Percentiles rank a stretch among this genome's conserved stretches.
These are phyloP conservation scores for Aurelia sp. DNA, from an alignment of 30 jellyfish, hydroid and myxozoan genomes.

Conservation along the genomic window DNA sequence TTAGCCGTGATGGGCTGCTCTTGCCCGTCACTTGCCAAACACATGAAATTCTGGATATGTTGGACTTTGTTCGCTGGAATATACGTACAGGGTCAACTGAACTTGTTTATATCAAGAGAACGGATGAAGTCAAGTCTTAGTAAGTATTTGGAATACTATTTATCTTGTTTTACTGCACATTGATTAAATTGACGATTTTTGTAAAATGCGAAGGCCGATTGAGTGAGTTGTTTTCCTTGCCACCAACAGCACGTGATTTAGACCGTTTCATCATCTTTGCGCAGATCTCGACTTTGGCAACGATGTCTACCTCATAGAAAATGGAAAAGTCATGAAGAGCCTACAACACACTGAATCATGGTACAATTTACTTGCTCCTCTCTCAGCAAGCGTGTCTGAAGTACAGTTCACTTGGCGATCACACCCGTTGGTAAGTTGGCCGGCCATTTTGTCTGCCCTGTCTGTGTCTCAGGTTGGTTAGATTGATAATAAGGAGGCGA, in stretches of 20 bases:
- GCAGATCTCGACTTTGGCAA: constrained; percentile 87
- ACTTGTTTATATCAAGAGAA: constrained; percentile 63
- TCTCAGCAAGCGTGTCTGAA: constrained; percentile 48
- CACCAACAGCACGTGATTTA: constrained; percentile 73
- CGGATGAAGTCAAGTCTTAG: constrained; percentile 68
- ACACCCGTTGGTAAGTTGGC: constrained; percentile 76
- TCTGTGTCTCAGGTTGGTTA: too few relatives aligned
- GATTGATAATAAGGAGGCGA: too few relatives aligned
- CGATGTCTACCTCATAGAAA: constrained; percentile 65
- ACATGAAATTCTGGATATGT: constrained; percentile 31
- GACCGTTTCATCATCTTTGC: constrained; percentile 40
- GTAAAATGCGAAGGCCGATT: constrained; percentile 20
- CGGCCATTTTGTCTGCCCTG: constrained; percentile 16
- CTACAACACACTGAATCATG: constrained; percentile 49
- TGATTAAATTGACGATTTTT: constrained; percentile 40
- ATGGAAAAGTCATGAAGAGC: constrained; percentile 52
- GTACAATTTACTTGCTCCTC: constrained; percentile 66
- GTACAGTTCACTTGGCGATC: constrained; percentile 87
- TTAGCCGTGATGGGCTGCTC: constrained; percentile 61
- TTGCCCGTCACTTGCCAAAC: constrained; percentile 52
- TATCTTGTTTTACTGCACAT: neutral
- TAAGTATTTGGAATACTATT: constrained; percentile 32
- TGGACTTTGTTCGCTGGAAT: constrained; percentile 61
- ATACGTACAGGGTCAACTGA: constrained; percentile 54
- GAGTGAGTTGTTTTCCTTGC: constrained; percentile 30